Base-by-base conservation (phyloP, 2,797 vertebrate species). In the Fistularia tabacaria region DNA sequence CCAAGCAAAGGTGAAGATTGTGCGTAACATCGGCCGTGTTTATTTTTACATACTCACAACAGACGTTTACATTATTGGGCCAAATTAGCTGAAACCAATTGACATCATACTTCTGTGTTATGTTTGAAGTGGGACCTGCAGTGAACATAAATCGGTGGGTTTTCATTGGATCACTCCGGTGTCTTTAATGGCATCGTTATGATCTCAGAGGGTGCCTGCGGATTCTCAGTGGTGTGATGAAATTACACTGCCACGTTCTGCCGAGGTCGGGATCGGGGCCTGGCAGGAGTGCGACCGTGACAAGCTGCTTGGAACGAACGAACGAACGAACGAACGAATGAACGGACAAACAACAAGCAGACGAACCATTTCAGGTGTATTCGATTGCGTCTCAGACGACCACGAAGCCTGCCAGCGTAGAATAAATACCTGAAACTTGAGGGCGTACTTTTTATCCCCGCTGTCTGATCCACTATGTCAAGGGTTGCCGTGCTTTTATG, bases 171-270 rank as follows among this genome's bases (percentile, higher is more conserved):
- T 56, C 61, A 4, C 72, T 58, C 52, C 41, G 8, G 50, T 63
- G 75, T 83, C 78, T 81, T 84, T 82, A 84, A 87, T 65, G 80
- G 69, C 71, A 65, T 74, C 57, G 71, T 74, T 69, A 84, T 88
- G 85, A 88, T 78, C 83, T 88, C 88, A 88, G 72, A 71, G 74
- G 66, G 73, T 38, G 84, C 67, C 88, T 88, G 85, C 58, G 68
- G 76, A 85, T 66, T 64, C 73, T 88, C 88, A 87, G 57, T 0
- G 59, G 57, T 41, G 64, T 71, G 74, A 76, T 85, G 77, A 86
- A 86, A 77, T 82, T 79, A 85, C 46, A 55, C 64, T 54, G 78
- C 81, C 77, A 69, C 8, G 40, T 71, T 74, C 71, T 69, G 71
- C 66, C 60, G 49, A 46, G 62, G 51, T 49, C 4, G 12, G 47